A percentile compares a stretch with the other conserved stretches of the same genome.
Conservation (phyloP, 2,797 vertebrate genomes). For the Danionella dracula region DNA sequence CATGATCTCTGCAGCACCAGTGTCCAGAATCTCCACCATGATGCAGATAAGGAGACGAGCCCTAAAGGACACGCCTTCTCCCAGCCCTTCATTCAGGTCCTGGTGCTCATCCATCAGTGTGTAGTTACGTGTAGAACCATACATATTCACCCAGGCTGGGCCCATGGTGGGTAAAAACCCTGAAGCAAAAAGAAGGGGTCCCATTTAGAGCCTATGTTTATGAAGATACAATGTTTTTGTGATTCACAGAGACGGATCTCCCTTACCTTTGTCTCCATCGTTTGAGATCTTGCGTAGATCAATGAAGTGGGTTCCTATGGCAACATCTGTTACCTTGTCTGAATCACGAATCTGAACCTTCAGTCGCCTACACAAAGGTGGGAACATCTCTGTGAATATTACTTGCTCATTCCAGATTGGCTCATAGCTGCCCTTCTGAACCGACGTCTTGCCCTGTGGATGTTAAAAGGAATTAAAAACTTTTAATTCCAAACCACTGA, state of each 20-base stretch:
- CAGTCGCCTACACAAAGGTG: constrained; percentile 88
- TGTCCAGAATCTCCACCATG: constrained; percentile 89
- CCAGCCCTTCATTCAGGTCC: constrained; percentile 91
- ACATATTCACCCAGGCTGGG: constrained; percentile 95
- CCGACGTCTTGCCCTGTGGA: constrained; percentile 87
- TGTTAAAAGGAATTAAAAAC: neutral
- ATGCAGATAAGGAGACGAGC: constrained; percentile 87
- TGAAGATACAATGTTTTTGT: neutral
- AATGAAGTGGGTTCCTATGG: constrained; percentile 95
- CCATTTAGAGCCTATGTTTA: neutral
- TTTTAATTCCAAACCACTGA: no score
- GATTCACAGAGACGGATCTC: neutral
- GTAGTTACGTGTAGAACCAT: constrained; percentile 85
- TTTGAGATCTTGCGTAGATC: constrained; percentile 90
- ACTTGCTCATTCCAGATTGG: constrained; percentile 95
- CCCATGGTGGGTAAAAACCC: constrained; percentile 85
- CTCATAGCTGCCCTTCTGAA: constrained; percentile 95
- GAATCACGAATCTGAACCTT: constrained; percentile 95
- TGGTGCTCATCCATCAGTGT: constrained; percentile 95
- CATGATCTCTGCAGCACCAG: constrained; percentile 78
- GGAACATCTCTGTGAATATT: constrained; percentile 93
- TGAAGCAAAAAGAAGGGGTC: constrained; percentile 22
- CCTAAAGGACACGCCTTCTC: constrained; percentile 92
- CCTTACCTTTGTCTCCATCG: constrained; percentile 91
- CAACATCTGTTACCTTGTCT: constrained; percentile 94